These are phyloP conservation scores for Ophion slaviceki DNA, from an alignment of 2,888 invertebrate species.

Conservation along the genomic window DNA sequence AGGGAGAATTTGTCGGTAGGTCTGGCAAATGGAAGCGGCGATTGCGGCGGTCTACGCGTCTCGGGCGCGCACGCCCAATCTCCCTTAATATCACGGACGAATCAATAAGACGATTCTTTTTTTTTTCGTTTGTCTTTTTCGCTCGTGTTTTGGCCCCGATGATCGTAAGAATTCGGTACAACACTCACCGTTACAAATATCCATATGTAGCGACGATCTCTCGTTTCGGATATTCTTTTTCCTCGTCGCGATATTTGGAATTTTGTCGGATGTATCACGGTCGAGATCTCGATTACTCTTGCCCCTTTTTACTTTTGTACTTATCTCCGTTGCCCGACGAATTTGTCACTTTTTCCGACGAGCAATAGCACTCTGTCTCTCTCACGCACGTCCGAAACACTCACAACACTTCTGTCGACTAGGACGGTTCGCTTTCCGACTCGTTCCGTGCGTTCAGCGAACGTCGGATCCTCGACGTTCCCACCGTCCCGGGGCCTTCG, in stretches of 20 bases:
- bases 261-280: not conserved
- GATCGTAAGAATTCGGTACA: not conserved
- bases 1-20: not conserved
- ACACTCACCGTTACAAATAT: constrained; percentile 77
- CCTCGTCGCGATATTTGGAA: constrained; percentile 33
- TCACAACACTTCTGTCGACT: constrained; percentile 78
- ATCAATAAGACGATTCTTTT: constrained; percentile 75
- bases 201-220: constrained; percentile 70
- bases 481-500: constrained; percentile 29
- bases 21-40: constrained; percentile 33
- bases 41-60: constrained; percentile 30
- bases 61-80: constrained; percentile 77
- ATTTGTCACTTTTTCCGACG: constrained; percentile 79
- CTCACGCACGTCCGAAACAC: constrained; percentile 73
- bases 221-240: constrained; percentile 38
- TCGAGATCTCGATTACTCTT: not conserved
- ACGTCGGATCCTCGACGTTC: constrained; percentile 30
- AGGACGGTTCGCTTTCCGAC: constrained; percentile 64
- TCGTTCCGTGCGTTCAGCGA: constrained; percentile 72
- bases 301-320: constrained; percentile 29
- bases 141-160: not conserved
- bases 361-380: constrained; percentile 60
- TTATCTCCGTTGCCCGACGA: constrained; percentile 56
- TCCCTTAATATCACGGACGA: constrained; percentile 71
- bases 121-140: not conserved